Conservation (phyloP, 2,113 vertebrate genomes). For the Nicator chloris region DNA sequence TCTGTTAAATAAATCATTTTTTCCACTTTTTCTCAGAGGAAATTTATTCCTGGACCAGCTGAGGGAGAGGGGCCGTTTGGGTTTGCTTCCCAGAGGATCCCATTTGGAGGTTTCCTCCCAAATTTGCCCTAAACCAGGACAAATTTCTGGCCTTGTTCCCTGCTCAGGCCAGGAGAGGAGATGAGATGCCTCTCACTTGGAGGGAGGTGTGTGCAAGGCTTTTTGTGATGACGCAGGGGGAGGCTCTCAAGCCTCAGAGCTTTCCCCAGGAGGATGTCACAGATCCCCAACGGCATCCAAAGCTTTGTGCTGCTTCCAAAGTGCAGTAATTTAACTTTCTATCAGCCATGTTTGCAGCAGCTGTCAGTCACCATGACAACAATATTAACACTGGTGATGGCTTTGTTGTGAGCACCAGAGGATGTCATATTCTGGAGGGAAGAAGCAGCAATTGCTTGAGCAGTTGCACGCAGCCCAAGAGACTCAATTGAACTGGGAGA, state of each 20-base stretch:
- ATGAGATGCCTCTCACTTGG: not conserved
- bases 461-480: not conserved
- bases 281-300: not conserved
- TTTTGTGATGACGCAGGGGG: not conserved
- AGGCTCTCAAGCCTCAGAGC: not conserved
- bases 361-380: slow-evolving; percentile 57
- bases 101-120: too few relatives aligned
- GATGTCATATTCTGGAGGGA: not conserved
- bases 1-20: too few relatives aligned
- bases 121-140: too few relatives aligned
- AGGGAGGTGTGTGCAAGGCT: not conserved
- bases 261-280: not conserved
- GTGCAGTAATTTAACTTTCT: not conserved
- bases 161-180: not conserved
- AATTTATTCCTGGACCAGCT: too few relatives aligned
- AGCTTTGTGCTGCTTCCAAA: not conserved
- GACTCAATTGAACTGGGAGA: not conserved
- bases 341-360: slow-evolving; percentile 35
- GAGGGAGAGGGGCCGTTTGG: too few relatives aligned
- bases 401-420: slow-evolving; percentile 18
- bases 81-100: too few relatives aligned
- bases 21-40: too few relatives aligned
- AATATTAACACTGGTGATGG: slow-evolving; percentile 15
- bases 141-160: too few relatives aligned
- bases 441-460: not conserved